Evolutionary conservation across 1,140 invertebrate genomes (phyloP), one percentile per base, ranked within the genome.

Genomic region (Leptinotarsa defecta): DNA sequence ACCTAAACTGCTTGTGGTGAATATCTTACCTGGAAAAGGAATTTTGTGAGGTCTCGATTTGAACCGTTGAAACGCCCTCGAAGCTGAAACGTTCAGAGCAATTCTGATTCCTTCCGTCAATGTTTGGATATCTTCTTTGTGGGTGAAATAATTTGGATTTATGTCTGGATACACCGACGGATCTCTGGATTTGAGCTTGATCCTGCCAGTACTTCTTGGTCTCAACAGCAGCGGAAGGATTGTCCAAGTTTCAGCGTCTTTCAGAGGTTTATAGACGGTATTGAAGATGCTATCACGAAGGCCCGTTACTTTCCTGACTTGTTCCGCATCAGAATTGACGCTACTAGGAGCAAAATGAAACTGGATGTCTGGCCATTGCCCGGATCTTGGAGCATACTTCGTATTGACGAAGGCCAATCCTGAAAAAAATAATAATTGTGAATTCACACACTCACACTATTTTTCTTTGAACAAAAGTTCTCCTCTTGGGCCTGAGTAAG

Each of bases 91-190:
- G 74, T 91, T 91, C 80, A 96, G 88, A 0, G 93, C 94, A 64
- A 96, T 91, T 78, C 93, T 91, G 17, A 96, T 95, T 2, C 94
- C 95, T 81, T 95, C 93, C 0, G 92, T 91, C 5, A 96, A 81
- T 0, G 92, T 88, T 77, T 91, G 86, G 15, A 96, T 88, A 77
- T 96, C 95, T 79, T 94, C 90, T 75, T 90, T 91, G 77, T 95
- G 91, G 0, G 93, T 91, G 81, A 97, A 94, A 81, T 97, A 97
- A 81, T 96, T 96, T 0, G 97, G 96, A 84, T 95, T 93, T n/a
- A 99, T 94, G 4, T 93, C 89, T 0, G 96, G 96, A 80, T 93
- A 90, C 2, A 93, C 89, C 13, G 91, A 89, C 0, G 96, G 96
- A 86, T 98, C 92, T 34, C 86, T 88, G 48, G 90, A 94, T 74